Percentiles rank a stretch among this genome's conserved stretches.
These are phyloP conservation scores for Platichthys flesus DNA, from an alignment of 2,113 vertebrate species.

Conservation along the genomic window DNA sequence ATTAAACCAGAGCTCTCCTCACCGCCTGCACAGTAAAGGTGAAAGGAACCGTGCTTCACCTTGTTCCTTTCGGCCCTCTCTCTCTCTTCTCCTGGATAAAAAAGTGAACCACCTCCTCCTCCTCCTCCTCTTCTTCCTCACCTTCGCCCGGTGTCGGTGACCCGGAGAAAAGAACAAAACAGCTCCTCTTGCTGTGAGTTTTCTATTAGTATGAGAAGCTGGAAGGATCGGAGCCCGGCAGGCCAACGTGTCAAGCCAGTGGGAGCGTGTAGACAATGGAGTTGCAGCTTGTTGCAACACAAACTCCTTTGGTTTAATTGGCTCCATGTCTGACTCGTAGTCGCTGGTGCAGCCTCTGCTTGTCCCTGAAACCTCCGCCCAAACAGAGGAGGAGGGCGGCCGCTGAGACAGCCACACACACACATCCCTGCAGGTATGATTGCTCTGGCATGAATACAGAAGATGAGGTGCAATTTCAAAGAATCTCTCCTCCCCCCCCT, in stretches of 20 bases:
- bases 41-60: conserved; percentile 21
- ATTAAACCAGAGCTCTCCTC: conserved; percentile 57
- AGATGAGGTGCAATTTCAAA: conserved; percentile 67
- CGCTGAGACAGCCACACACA: conserved; percentile 52
- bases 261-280: conserved; percentile 37
- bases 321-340: conserved; percentile 47
- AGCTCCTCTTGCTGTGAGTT: conserved; percentile 32
- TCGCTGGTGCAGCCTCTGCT: conserved; percentile 40
- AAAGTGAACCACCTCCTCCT: conserved; percentile 17
- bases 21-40: conserved; percentile 30
- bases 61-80: conserved; percentile 1
- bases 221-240: conserved; percentile 16
- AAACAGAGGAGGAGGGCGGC: conserved; percentile 24
- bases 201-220: conserved; percentile 42
- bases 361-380: conserved; percentile 51
- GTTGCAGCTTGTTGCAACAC: conserved; percentile 60
- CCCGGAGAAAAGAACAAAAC: conserved; percentile 26
- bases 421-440: conserved; percentile 39
- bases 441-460: conserved; percentile 69
- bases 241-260: conserved; percentile 20
- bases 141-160: conserved; percentile 22
- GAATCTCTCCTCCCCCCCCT: conserved; percentile 12
- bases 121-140: conserved; percentile 32
- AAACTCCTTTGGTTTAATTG: conserved; percentile 66
- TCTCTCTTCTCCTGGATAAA: conserved; percentile 13